phyloP scores from a whole-genome alignment of 2,113 vertebrate genomes.

The Pluvialis apricaria region DNA sequence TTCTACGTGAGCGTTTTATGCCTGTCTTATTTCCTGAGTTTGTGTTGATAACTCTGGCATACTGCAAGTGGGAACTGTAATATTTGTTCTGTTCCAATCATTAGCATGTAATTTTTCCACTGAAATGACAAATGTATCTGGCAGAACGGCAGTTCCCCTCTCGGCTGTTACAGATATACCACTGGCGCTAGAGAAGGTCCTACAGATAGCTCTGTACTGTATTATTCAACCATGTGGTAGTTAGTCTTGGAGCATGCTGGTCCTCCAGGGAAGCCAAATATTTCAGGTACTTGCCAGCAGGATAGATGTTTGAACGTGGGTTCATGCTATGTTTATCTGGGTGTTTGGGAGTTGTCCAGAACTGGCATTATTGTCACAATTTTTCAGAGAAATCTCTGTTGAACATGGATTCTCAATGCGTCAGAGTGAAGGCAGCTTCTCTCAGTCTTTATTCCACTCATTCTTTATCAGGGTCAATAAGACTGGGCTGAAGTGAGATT shows the following conservation, averaged over 20 bases:
- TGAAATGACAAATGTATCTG: neutral
- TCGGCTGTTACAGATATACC: neutral
- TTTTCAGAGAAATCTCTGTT: neutral
- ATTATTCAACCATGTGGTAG: neutral
- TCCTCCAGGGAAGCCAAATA: neutral
- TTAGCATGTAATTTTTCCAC: neutral
- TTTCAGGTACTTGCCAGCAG: neutral
- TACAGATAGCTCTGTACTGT: neutral
- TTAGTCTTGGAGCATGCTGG: neutral
- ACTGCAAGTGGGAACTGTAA: neutral
- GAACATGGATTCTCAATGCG: neutral
- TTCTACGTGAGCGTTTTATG: neutral
- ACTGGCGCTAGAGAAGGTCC: neutral
- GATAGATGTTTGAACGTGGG: neutral
- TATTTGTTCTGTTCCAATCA: neutral
- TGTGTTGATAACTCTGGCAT: neutral
- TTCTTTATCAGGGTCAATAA: neutral
- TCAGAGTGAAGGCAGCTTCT: neutral
- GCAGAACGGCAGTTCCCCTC: neutral
- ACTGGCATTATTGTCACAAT: neutral
- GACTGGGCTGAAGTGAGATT: neutral
- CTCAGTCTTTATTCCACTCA: neutral
- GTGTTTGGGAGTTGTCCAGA: neutral
- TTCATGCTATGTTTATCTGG: neutral
- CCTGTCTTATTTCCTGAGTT: neutral